Base-by-base conservation (phyloP, 2,888 invertebrate species). In the Barypeithes pellucidus region DNA sequence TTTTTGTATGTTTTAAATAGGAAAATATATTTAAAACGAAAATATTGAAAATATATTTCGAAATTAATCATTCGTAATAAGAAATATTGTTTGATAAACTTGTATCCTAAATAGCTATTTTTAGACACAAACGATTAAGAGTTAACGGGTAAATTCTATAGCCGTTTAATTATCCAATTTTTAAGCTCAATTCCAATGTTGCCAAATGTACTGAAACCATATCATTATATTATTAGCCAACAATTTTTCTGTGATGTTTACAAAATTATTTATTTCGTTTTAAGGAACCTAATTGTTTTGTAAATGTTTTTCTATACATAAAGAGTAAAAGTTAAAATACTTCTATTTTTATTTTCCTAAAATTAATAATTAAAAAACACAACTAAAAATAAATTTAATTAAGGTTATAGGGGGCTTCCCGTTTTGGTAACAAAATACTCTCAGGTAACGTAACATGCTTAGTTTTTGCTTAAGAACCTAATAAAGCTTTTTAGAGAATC, bases 401-500 rank as follows among this genome's bases (percentile, higher is more conserved):
- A 52, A 3, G 2, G n/a, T n/a, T n/a, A n/a, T n/a, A n/a, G n/a
- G 33, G 9, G 18, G 29, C 24, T 54, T 11, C 36, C n/a, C 18
- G 16, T 16, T 41, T 59, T 22, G 50, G 20, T 50, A 18, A 16
- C n/a, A n/a, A 54, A 4, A 57, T n/a, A 33, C 18, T 12, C 18
- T 39, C 16, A 62, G 62, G 62, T 62, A 62, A 45, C 3, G 62
- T 50, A 24, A 50, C 0, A 50, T 12, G n/a, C 24, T 8, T 62
- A 62, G 41, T 45, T 24, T 8, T 43, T 62, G 45, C 24, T 62
- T 62, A 5, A 24, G n/a, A 24, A 12, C 50, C 24, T 50, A 12
- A 29, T 29, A n/a, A 20, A 22, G 45, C 29, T 62, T 62, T 29
- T 5, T 62, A 62, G 62, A 62, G 12, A 60, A 60, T 22, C 39